These are phyloP conservation scores for Amblyjoppa proteus DNA, from an alignment of 2,888 invertebrate species.

Conservation along the genomic window DNA sequence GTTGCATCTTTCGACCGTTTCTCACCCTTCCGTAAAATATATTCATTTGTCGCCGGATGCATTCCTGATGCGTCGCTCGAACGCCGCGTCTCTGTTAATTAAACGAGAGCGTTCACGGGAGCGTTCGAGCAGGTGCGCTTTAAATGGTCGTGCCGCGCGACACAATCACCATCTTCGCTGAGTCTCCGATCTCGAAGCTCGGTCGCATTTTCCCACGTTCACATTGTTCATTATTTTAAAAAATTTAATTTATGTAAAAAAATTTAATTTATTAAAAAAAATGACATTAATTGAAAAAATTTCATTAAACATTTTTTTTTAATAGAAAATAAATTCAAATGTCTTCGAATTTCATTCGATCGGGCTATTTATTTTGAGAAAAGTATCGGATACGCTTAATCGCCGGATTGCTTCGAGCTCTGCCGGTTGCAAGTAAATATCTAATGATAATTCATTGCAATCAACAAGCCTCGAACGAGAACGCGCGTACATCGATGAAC, in stretches of 20 bases:
- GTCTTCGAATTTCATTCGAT: no score
- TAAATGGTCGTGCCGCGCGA: neutral
- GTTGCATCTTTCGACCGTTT: constrained; percentile 21
- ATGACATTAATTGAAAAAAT: no score
- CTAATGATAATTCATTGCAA: constrained; percentile 42
- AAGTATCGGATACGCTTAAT: neutral
- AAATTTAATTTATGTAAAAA: no score
- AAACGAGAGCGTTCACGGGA: constrained; percentile 48
- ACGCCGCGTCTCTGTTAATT: constrained; percentile 51
- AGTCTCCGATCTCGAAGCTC: constrained; percentile 14
- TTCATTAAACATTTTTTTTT: no score
- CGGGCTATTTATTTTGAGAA: neutral
- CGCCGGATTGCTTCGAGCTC: no score
- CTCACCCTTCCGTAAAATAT: constrained; percentile 13
- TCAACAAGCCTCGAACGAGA: constrained; percentile 28
- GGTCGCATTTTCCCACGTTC: neutral
- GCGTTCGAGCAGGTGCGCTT: constrained; percentile 25
- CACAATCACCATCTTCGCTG: neutral
- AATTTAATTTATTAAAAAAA: no score
- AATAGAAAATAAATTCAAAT: no score
- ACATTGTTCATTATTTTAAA: neutral
- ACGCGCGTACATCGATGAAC: constrained; percentile 54
- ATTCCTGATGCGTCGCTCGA: constrained; percentile 33
- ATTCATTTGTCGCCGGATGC: constrained; percentile 43
- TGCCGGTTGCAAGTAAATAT: neutral